Conservation (phyloP, 2,888 invertebrate genomes). For the Anthophora plumipes region DNA sequence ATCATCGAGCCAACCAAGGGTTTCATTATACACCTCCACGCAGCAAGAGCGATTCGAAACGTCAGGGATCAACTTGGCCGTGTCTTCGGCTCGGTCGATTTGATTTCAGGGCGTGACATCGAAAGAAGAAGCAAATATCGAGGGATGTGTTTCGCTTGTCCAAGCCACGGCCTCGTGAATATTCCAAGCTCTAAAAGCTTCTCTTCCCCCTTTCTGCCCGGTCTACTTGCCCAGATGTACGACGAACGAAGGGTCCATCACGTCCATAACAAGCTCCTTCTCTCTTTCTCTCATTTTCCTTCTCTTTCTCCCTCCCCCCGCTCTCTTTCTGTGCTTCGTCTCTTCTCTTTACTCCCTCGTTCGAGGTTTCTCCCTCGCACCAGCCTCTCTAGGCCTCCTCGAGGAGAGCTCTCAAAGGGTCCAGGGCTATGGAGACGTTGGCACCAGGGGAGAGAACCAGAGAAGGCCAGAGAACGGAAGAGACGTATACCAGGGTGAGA, state of each 20-base stretch:
- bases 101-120: conserved; percentile 68
- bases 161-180: conserved; percentile 82
- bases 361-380: conserved; percentile 57
- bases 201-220: conserved; percentile 73
- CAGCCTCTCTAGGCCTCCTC: conserved; percentile 73
- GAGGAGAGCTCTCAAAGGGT: conserved; percentile 74
- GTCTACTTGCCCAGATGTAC: conserved; percentile 72
- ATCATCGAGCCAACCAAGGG: background rate
- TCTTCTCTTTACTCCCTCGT: conserved; percentile 40
- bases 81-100: conserved; percentile 61
- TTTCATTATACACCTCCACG: conserved; percentile 16
- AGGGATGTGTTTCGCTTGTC: conserved; percentile 81
- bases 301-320: conserved; percentile 19
- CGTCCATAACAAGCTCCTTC: conserved; percentile 83
- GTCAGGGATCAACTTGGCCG: conserved; percentile 51
- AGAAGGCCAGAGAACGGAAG: conserved; percentile 53
- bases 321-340: conserved; percentile 24
- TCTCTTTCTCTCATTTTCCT: conserved; percentile 47
- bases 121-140: conserved; percentile 71
- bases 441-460: conserved; percentile 72
- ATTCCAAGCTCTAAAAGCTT: conserved; percentile 84
- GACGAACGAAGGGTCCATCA: conserved; percentile 84
- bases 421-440: conserved; percentile 75
- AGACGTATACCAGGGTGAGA: conserved; percentile 43
- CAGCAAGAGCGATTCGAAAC: conserved; percentile 34